Base-by-base conservation (phyloP, 2,113 vertebrate genomes). In the Datnioides undecimradiatus region DNA sequence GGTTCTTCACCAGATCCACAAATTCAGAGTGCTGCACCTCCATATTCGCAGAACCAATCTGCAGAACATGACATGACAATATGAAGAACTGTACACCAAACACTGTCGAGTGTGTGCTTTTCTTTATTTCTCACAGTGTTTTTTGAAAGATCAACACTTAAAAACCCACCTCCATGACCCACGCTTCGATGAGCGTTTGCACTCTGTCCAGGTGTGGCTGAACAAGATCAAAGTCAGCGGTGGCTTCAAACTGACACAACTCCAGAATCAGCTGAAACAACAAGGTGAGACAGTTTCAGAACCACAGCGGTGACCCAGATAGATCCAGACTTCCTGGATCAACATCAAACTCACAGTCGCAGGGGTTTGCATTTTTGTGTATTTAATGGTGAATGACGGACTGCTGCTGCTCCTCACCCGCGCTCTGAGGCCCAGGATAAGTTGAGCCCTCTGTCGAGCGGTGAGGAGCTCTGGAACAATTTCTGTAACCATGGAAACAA, bases 371-470 rank as follows among this genome's bases (percentile, higher is more conserved):
- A n/a, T n/a, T n/a, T n/a, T n/a, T n/a, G n/a, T n/a, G n/a, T n/a
- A n/a, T n/a, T 23, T 19, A 31, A 13, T 17, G 5, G 23, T 45
- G 63, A 17, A 13, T 38, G 57, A 57, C 8, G 2, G 16, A 41
- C 3, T 11, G 0, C 23, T 52, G 23, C 10, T 55, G 13, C 29
- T 38, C 7, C 88, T 86, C 79, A 96, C 96, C 92, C 88, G 93
- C 21, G 95, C 94, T 81, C 93, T 90, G 25, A 96, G 91, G 11
- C 95, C 94, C 76, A 95, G 81, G 55, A 84, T 82, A 4, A 96
- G 91, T 41, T 95, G 93, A 25, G 87, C 88, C 19, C 86, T 86
- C 80, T 96, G 94, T 2, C 54, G 83, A 49, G 76, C 80, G 41
- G 63, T 87, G 29, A 95, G 91, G 58, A 96, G 63, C 14, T 93